Percentiles rank a stretch among this genome's conserved stretches.
Conservation (phyloP, 1,140 invertebrate species). For the Drosophila sproati region DNA sequence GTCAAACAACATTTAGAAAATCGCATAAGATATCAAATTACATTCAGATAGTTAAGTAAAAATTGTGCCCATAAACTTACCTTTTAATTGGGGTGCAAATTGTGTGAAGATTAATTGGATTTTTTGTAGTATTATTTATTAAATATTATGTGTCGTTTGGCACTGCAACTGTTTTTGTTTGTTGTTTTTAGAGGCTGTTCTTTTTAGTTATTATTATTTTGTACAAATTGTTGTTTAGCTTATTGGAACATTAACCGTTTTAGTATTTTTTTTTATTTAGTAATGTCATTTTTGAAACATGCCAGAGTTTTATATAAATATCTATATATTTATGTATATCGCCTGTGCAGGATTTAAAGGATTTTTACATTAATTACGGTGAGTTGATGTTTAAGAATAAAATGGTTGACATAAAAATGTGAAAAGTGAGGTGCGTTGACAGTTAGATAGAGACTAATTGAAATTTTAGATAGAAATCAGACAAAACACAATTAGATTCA, state of each 20-base stretch:
- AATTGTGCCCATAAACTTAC: constrained; percentile 41
- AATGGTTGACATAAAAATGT: constrained; percentile 14
- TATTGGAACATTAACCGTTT: constrained; percentile 56
- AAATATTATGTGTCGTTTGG: constrained; percentile 3
- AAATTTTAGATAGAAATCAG: constrained; percentile 10
- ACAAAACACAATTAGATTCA: constrained; percentile 21
- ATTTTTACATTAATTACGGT: constrained; percentile 8
- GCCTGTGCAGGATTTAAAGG: constrained; percentile 30
- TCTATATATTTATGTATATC: background rate
- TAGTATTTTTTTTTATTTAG: constrained; percentile 34
- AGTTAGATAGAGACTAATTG: constrained; percentile 30
- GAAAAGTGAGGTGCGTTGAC: constrained; percentile 32
- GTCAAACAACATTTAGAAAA: constrained; percentile 38
- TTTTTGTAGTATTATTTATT: background rate
- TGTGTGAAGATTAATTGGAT: constrained; percentile 10
- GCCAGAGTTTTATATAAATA: constrained; percentile 30
- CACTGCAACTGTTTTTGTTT: constrained; percentile 19
- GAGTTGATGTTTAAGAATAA: constrained; percentile 9
- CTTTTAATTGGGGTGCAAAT: constrained; percentile 28
- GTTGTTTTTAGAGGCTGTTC: background rate
- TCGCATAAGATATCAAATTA: constrained; percentile 19
- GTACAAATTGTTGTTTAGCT: constrained; percentile 40
- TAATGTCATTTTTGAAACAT: constrained; percentile 34
- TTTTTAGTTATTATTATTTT: constrained; percentile 33
- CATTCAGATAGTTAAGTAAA: constrained; percentile 16